Base-by-base conservation (phyloP, 2,888 invertebrate genomes). In the Panzeria rudis region DNA sequence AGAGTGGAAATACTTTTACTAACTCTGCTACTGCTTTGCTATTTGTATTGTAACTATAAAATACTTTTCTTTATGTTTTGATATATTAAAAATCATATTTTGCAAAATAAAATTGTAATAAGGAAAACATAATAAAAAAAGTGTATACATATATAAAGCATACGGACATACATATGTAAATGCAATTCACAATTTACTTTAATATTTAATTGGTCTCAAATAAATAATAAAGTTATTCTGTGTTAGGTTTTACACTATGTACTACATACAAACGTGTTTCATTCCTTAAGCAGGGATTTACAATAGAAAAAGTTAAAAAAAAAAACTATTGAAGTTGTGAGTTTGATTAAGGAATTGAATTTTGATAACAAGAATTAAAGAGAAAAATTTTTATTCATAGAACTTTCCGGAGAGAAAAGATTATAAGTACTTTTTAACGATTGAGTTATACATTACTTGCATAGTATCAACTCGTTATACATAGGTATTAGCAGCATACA, bases 41-140 rank as follows among this genome's bases (percentile, higher is more conserved):
- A 7, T 44, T 68, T 25, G 50, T 25, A 20, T 59, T 38, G 47
- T 13, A 47, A 68, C 56, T 35, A 80, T 56, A 80, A 72, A 80
- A 44, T 17, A 54, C 54, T 41, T 64, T 77, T 50, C 25, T 68
- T 77, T 68, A 68, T 35, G 17, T 68, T 77, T 59, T 68, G 77
- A 77, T 77, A 68, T 59, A 68, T 77, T 77, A 59, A 68, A 76
- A 77, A 69, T 61, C 47, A 78, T 61, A 78, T 78, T 52, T 71
- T 52, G n/a, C n/a, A 32, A 62, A 59, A 62, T 41, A 56, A 78
- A 62, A 52, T 61, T 78, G 11, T 41, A 41, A 71, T n/a, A 69
- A 20, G 20, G 11, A 61, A 25, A n/a, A 25, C 8, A 9, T 56
- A 25, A 47, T 56, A 68, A 68, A 25, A 68, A 44, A 35, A 38